Conservation (phyloP, 1,140 invertebrate species). For the Brachionus rotundiformis region DNA sequence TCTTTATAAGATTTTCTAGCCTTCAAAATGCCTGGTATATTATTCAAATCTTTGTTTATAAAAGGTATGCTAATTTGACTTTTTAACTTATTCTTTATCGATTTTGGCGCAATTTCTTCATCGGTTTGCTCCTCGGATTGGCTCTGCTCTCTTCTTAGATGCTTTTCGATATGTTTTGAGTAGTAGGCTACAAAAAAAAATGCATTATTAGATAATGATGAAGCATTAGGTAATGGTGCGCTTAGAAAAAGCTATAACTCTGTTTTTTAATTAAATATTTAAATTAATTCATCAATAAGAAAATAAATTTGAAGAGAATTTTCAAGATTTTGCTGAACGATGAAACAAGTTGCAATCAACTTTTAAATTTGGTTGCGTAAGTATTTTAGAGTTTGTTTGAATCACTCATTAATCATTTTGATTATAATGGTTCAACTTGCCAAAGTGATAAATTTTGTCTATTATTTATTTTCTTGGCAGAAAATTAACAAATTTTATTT, state of each 20-base stretch:
- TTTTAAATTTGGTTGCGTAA: background rate
- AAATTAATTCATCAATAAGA: background rate
- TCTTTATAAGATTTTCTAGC: background rate
- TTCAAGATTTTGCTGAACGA: background rate
- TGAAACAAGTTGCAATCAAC: background rate
- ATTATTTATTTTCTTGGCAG: background rate
- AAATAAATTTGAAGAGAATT: background rate
- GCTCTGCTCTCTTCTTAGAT: conserved; percentile 4
- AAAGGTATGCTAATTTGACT: conserved; percentile 11
- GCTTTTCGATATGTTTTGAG: conserved; percentile 20
- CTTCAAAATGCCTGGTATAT: background rate
- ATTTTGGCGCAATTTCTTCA: background rate
- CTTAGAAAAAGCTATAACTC: background rate
- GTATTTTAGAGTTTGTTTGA: background rate
- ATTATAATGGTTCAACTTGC: background rate
- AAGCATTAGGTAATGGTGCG: background rate
- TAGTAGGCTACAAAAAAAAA: conserved; percentile 33
- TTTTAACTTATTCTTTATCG: conserved; percentile 34
- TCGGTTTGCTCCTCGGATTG: background rate
- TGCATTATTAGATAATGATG: background rate
- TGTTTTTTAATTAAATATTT: background rate
- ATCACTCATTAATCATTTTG: conserved; percentile 4
- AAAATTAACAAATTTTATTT: background rate
- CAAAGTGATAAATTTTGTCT: background rate
- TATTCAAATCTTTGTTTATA: conserved; percentile 18